Percentiles rank a stretch among this genome's conserved stretches.
Conservation (phyloP, 2,797 vertebrate species). For the Helicolenus hilgendorfi region DNA sequence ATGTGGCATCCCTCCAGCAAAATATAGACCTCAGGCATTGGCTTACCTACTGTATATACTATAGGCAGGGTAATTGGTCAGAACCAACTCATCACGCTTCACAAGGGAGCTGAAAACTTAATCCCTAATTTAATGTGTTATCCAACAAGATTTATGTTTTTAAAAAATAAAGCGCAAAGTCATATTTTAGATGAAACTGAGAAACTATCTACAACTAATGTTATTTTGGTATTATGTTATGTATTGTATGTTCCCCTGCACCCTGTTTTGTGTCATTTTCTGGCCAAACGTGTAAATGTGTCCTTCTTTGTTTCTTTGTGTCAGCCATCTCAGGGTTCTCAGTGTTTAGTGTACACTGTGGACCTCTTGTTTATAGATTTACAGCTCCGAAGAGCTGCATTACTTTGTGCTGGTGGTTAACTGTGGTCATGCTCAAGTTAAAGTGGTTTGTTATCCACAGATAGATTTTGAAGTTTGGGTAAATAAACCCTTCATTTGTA, state of each 20-base stretch:
- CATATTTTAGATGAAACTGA: not conserved
- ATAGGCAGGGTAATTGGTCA: not conserved
- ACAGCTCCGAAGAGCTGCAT: not conserved
- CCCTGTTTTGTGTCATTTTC: not conserved
- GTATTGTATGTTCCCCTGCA: not conserved
- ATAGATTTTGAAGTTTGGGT: not conserved
- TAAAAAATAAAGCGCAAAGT: not conserved
- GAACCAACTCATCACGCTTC: not conserved
- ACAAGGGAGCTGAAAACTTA: not conserved
- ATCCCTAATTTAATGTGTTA: no score
- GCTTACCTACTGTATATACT: not conserved
- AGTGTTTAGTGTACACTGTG: not conserved
- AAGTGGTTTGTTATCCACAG: conserved; percentile 7
- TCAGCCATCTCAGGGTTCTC: not conserved
- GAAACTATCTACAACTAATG: not conserved
- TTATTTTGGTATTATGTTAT: not conserved
- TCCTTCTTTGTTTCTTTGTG: not conserved
- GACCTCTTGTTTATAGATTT: conserved; percentile 12
- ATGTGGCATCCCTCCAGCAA: not conserved
- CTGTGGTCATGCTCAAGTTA: conserved; percentile 8
- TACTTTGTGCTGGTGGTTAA: not conserved
- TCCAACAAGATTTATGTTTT: not conserved
- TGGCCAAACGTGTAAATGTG: not conserved
- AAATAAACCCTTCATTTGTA: conserved; percentile 13
- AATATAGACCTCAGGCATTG: not conserved